Percentiles rank a stretch among this genome's conserved stretches.
Conservation (phyloP, 2,888 invertebrate species). For the Sussaba pulchella region DNA sequence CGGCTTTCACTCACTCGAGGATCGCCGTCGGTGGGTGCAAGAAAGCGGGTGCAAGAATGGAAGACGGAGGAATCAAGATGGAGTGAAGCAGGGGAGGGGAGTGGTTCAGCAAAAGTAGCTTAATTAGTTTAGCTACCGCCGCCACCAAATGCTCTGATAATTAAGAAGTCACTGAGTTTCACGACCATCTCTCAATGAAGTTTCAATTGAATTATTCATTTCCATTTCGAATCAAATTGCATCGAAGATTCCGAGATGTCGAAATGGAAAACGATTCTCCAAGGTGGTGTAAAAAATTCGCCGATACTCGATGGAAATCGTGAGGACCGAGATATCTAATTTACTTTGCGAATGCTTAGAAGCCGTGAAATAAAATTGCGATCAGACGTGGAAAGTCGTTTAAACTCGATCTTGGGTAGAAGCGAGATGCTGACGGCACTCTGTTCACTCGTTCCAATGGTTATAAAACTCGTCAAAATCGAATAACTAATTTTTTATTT, state of each 20-base stretch:
- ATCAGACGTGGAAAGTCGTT: constrained; percentile 30
- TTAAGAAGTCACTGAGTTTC: constrained; percentile 60
- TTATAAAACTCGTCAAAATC: constrained; percentile 38
- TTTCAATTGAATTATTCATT: constrained; percentile 64
- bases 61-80: not conserved
- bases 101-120: constrained; percentile 50
- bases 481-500: constrained; percentile 20
- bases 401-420: constrained; percentile 22
- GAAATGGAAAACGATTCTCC: constrained; percentile 21
- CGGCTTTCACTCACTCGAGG: constrained; percentile 40
- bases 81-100: not conserved
- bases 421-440: constrained; percentile 13
- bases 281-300: not conserved
- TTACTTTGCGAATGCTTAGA: constrained; percentile 26
- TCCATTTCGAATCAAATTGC: constrained; percentile 50
- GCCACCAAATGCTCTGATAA: constrained; percentile 59
- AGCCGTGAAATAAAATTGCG: constrained; percentile 24
- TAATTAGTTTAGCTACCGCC: constrained; percentile 62
- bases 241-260: not conserved
- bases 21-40: constrained; percentile 47
- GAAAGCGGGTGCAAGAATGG: constrained; percentile 31
- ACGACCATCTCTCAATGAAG: constrained; percentile 32
- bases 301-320: not conserved
- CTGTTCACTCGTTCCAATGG: constrained; percentile 15
- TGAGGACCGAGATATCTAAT: constrained; percentile 28